Evolutionary conservation across 2,888 invertebrate species (phyloP).

Genomic region (Melikaiella ostensackeni): DNA sequence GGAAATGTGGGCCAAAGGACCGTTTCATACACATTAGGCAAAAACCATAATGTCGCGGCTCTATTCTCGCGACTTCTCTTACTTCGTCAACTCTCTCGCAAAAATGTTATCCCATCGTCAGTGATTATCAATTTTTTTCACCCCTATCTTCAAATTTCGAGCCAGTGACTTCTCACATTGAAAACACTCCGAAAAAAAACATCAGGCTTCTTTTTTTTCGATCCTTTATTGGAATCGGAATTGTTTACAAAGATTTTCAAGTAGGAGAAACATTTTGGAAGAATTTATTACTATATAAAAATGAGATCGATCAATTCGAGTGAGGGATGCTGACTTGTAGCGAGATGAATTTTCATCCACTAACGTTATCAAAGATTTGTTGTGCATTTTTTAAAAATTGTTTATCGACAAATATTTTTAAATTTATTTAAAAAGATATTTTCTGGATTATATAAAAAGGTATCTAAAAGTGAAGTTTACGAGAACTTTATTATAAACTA

Average conservation of each 20-base stretch:
- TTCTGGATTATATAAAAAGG: not conserved
- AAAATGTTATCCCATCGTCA: not conserved
- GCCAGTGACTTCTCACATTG: not conserved
- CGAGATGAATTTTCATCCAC: not conserved
- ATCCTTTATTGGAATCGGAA: not conserved
- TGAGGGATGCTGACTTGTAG: not conserved
- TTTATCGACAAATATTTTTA: not conserved
- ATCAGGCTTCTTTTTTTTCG: not conserved
- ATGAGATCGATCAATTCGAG: not conserved
- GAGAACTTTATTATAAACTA: not conserved
- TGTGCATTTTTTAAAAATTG: not conserved
- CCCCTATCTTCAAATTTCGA: not conserved
- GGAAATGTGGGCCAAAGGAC: constrained; percentile 38
- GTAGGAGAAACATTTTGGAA: not conserved
- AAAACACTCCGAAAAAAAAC: not conserved
- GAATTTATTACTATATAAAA: not conserved
- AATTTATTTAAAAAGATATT: not conserved
- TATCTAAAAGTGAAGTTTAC: not conserved
- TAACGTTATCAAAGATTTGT: not conserved
- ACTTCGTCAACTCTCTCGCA: not conserved
- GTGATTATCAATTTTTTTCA: not conserved
- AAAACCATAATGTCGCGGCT: constrained; percentile 26
- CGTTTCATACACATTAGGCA: constrained; percentile 30
- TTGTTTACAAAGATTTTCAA: not conserved
- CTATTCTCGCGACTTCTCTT: constrained; percentile 4